Evolutionary conservation across 2,113 vertebrate genomes (phyloP).

Genomic region (Neomonachus schauinslandi): DNA sequence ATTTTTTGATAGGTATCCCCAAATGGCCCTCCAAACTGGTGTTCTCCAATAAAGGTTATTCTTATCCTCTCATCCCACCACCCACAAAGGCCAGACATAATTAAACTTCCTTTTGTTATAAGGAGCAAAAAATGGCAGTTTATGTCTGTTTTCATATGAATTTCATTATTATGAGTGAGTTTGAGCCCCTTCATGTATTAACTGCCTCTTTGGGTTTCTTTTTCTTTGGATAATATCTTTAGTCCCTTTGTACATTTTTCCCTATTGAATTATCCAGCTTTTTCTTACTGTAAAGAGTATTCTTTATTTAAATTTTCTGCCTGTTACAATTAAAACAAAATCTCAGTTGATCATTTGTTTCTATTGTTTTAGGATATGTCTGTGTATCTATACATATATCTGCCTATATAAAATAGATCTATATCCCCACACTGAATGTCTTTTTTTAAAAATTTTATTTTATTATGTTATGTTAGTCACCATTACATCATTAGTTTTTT

Average conservation of each 20-base stretch:
- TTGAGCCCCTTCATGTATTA: neutral
- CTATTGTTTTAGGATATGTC: neutral
- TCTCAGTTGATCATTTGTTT: neutral
- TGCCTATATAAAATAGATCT: neutral
- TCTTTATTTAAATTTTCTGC: conserved; percentile 34
- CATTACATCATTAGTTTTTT: too few species aligned
- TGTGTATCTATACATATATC: neutral
- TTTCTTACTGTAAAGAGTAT: neutral
- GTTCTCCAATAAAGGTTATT: neutral
- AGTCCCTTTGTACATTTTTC: neutral
- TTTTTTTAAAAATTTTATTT: neutral
- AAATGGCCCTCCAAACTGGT: neutral
- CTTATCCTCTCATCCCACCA: neutral
- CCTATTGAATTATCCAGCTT: neutral
- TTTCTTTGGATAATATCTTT: neutral
- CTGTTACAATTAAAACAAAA: neutral
- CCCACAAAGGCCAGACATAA: neutral
- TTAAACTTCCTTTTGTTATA: neutral
- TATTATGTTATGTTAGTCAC: too few species aligned
- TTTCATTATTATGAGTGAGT: neutral
- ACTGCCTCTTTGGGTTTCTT: neutral
- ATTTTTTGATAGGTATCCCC: neutral
- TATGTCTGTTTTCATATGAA: neutral
- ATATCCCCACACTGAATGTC: neutral
- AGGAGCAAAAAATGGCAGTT: neutral